A percentile compares a stretch with the other conserved stretches of the same genome.
These are phyloP conservation scores for Myotis yumanensis DNA, from an alignment of 2,113 vertebrate species.

Conservation along the genomic window DNA sequence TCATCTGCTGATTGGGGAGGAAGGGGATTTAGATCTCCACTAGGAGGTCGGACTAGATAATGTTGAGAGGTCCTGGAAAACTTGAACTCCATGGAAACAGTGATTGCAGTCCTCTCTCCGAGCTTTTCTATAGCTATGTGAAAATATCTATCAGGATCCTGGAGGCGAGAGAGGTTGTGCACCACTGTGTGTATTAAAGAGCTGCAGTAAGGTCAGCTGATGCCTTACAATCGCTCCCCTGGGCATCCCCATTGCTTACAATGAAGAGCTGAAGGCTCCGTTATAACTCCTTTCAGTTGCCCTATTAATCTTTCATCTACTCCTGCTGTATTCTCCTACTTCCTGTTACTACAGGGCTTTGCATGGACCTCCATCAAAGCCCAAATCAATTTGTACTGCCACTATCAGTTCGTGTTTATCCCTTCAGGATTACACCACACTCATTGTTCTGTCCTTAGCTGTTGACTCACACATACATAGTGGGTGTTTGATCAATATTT, in stretches of 20 bases:
- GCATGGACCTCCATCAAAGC: background rate
- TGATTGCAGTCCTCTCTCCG: background rate
- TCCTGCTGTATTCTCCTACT: background rate
- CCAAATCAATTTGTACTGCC: background rate
- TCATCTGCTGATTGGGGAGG: background rate
- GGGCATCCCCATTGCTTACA: background rate
- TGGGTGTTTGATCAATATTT: conserved; percentile 1
- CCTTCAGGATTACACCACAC: background rate
- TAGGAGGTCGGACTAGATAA: background rate
- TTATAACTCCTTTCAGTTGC: background rate
- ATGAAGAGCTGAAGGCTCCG: background rate
- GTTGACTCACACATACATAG: background rate
- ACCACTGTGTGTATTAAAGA: background rate
- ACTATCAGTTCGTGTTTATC: background rate
- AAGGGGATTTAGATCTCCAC: background rate
- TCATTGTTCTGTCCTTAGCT: background rate
- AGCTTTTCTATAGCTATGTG: background rate
- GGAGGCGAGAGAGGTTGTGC: background rate
- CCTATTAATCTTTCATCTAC: background rate
- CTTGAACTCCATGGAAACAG: background rate
- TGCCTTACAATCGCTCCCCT: background rate
- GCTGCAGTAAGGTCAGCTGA: background rate
- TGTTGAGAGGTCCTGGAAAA: background rate
- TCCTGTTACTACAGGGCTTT: background rate
- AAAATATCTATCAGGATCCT: background rate